Evolutionary conservation across 2,797 vertebrate genomes (phyloP).

Genomic region (Euphonia xanthogaster): DNA sequence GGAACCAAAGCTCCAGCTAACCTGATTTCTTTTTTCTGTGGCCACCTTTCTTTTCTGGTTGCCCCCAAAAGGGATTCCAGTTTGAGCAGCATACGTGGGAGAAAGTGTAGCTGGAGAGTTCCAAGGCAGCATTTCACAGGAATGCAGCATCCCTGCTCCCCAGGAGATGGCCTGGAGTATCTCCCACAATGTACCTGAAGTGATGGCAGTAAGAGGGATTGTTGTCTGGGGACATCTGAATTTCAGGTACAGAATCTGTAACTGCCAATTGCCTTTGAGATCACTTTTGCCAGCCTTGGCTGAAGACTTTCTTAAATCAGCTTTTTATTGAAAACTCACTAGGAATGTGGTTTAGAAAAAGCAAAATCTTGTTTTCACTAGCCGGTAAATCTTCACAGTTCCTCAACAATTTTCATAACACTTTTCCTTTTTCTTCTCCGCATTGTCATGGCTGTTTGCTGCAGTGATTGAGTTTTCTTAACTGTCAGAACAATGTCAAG

Average conservation of each 20-base stretch:
- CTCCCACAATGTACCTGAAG: neutral
- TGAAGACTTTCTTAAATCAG: neutral
- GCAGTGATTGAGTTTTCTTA: conserved; percentile 38
- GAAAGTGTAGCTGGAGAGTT: neutral
- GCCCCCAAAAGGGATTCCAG: neutral
- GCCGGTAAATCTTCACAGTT: neutral
- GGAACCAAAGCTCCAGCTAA: neutral
- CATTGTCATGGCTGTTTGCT: conserved; percentile 4
- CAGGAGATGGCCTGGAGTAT: neutral
- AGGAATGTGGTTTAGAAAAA: neutral
- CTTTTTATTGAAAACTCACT: neutral
- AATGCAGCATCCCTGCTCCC: neutral
- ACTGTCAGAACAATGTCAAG: conserved; percentile 39
- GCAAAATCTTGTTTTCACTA: neutral
- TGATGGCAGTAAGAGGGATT: neutral
- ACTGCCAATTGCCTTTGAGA: neutral
- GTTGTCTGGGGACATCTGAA: neutral
- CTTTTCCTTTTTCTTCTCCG: neutral
- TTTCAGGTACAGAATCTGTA: neutral
- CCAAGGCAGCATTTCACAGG: neutral
- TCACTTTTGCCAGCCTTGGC: neutral
- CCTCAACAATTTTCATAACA: neutral
- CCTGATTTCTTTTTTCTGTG: neutral
- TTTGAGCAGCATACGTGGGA: neutral
- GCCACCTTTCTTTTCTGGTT: neutral